These are phyloP conservation scores for Tachina fera DNA, from an alignment of 2,888 invertebrate species.

Conservation along the genomic window DNA sequence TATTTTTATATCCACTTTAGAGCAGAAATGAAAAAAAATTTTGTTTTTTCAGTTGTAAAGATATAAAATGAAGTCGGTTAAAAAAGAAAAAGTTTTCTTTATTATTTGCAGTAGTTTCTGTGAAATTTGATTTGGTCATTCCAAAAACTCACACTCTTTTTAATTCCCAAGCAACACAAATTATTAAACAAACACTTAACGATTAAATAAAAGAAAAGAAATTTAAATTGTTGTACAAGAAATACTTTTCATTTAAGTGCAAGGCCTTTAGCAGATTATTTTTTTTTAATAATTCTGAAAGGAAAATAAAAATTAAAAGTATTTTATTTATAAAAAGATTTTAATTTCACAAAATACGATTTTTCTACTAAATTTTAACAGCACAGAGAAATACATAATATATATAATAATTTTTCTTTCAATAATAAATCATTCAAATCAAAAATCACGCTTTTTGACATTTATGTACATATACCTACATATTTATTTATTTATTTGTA, in stretches of 20 bases:
- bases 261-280: constrained; percentile 36
- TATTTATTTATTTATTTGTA: not conserved
- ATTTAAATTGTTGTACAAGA: not conserved
- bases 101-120: constrained; percentile 8
- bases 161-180: constrained; percentile 15
- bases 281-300: constrained; percentile 15
- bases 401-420: too few relatives aligned
- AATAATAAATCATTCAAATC: too few relatives aligned
- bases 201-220: constrained; percentile 37
- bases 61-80: too few relatives aligned
- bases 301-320: not conserved
- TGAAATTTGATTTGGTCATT: constrained; percentile 36
- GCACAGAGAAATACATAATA: too few relatives aligned
- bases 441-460: not conserved
- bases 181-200: not conserved
- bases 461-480: too few relatives aligned
- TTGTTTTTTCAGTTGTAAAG: constrained; percentile 41
- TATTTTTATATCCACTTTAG: constrained; percentile 14
- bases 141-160: constrained; percentile 16
- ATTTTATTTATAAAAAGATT: not conserved
- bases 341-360: too few relatives aligned
- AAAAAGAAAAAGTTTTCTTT: constrained; percentile 58
- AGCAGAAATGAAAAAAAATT: constrained; percentile 26
- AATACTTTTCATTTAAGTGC: constrained; percentile 7
- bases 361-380: too few relatives aligned